Conservation (phyloP, 2,113 vertebrate species). For the Cryptomyrus ogoouensis region DNA sequence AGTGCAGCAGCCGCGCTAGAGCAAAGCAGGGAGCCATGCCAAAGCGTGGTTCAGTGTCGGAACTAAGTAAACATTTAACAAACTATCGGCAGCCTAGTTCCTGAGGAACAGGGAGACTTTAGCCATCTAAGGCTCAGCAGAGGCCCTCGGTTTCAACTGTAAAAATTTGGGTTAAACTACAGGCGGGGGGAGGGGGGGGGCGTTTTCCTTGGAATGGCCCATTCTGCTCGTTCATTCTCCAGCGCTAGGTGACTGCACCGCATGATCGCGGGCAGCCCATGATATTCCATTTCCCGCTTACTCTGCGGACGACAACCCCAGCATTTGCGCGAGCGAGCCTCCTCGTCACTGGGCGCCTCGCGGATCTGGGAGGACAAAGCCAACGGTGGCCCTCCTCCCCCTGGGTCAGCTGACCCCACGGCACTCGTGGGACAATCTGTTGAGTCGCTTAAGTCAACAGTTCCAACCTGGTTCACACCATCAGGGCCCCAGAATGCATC, state of each 20-base stretch:
- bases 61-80: background rate
- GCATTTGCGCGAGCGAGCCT: background rate
- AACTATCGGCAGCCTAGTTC: background rate
- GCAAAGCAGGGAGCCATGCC: background rate
- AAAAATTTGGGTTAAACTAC: background rate
- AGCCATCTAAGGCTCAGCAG: background rate
- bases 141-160: background rate
- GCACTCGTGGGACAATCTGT: background rate
- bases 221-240: background rate
- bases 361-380: background rate
- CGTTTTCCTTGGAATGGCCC: background rate
- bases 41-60: background rate
- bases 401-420: background rate
- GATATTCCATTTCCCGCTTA: background rate
- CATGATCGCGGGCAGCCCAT: background rate
- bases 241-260: background rate
- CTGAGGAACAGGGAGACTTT: background rate
- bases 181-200: background rate
- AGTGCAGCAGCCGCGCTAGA: conserved; percentile 27
- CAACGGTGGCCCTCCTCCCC: background rate
- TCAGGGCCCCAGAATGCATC: background rate
- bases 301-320: background rate
- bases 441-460: background rate
- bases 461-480: background rate
- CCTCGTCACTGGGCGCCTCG: background rate